A percentile compares a stretch with the other conserved stretches of the same genome.
phyloP scores from a whole-genome alignment of 2,797 vertebrate species.

The Spatula clypeata region DNA sequence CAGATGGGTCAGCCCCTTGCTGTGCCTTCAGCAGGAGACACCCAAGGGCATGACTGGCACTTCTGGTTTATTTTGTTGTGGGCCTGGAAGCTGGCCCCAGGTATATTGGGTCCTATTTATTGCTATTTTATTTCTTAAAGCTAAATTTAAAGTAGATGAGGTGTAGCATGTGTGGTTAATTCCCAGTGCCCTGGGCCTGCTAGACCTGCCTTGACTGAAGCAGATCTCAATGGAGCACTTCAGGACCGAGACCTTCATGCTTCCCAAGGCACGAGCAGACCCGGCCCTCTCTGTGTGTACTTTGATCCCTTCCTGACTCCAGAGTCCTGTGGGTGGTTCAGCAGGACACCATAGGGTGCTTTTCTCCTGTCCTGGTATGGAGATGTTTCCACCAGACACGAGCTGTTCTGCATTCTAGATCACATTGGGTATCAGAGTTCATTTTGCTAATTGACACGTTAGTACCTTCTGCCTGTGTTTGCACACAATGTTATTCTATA shows the following conservation, averaged over 20 bases:
- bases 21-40: not conserved
- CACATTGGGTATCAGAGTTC: not conserved
- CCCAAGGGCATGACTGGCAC: not conserved
- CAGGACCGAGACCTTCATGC: not conserved
- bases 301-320: not conserved
- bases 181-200: not conserved
- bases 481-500: not conserved
- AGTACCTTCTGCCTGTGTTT: not conserved
- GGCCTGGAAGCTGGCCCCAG: not conserved
- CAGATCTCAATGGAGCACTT: not conserved
- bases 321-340: not conserved
- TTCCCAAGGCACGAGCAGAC: not conserved
- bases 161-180: not conserved
- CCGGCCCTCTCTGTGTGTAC: fast-evolving
- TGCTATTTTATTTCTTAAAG: not conserved
- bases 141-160: not conserved
- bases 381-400: not conserved
- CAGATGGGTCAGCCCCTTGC: not conserved
- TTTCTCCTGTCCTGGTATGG: not conserved
- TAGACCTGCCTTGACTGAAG: not conserved
- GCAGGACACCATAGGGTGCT: not conserved
- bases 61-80: not conserved
- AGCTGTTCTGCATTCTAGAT: not conserved
- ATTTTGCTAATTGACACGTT: not conserved
- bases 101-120: not conserved